Conservation (phyloP, 1,140 invertebrate genomes). For the Drosophila simulans region DNA sequence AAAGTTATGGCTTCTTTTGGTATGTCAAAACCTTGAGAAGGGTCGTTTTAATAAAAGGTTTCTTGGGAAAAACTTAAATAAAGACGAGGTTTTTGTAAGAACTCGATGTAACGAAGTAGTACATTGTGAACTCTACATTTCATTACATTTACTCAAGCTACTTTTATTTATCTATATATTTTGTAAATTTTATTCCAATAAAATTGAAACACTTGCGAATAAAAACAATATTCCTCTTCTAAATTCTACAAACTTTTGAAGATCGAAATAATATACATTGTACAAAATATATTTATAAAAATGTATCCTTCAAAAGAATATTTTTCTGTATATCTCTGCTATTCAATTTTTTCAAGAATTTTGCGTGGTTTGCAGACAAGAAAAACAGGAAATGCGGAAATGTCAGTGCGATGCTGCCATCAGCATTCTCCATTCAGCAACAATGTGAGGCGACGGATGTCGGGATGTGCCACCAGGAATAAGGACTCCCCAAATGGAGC, state of each 20-base stretch:
- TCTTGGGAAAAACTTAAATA: too few relatives aligned
- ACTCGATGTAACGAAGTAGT: too few relatives aligned
- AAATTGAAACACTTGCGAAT: neutral
- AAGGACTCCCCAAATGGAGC: constrained; percentile 56
- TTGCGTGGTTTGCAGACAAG: constrained; percentile 13
- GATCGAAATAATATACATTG: too few relatives aligned
- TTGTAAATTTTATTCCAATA: too few relatives aligned
- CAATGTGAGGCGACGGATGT: neutral
- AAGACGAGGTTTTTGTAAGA: too few relatives aligned
- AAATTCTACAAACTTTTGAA: too few relatives aligned
- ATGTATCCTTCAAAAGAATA: neutral
- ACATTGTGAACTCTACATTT: too few relatives aligned
- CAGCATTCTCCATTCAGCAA: constrained; percentile 46
- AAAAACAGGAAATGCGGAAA: constrained; percentile 65
- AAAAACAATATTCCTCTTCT: too few relatives aligned
- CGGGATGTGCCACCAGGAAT: constrained; percentile 46
- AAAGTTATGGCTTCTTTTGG: constrained; percentile 52
- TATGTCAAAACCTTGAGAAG: constrained; percentile 10
- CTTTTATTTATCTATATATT: too few relatives aligned
- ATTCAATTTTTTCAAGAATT: constrained; percentile 27
- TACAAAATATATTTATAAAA: neutral
- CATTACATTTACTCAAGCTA: too few relatives aligned
- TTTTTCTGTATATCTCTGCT: neutral
- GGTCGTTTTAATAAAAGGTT: constrained; percentile 7
- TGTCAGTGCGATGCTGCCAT: constrained; percentile 67